phyloP scores from a whole-genome alignment of 2,797 vertebrate species.

The Emys orbicularis region DNA sequence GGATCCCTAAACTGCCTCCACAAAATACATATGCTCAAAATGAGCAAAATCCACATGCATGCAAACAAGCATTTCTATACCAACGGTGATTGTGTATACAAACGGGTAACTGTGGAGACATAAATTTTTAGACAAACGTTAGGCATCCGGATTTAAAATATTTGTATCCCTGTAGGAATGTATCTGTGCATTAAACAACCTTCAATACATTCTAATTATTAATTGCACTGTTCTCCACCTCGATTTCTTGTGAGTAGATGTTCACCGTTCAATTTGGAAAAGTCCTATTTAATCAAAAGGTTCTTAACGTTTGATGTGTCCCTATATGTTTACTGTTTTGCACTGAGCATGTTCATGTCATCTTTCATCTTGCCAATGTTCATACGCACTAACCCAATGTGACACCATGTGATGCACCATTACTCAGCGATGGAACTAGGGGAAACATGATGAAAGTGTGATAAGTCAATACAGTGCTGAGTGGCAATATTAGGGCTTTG shows the following conservation, averaged over 20 bases:
- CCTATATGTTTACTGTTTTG: background rate
- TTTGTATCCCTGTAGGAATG: background rate
- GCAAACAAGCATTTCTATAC: background rate
- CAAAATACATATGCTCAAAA: background rate
- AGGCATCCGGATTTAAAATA: background rate
- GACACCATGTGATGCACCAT: background rate
- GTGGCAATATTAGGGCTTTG: background rate
- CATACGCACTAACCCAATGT: background rate
- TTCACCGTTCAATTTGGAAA: background rate
- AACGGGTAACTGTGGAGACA: background rate
- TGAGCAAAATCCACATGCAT: background rate
- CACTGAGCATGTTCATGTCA: background rate
- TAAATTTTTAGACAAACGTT: background rate
- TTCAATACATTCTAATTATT: background rate
- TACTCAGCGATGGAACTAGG: background rate
- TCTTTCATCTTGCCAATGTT: background rate
- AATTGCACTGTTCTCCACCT: background rate
- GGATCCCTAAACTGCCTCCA: background rate
- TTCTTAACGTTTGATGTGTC: background rate
- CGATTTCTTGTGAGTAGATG: background rate
- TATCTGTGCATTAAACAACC: background rate
- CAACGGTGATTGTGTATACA: background rate
- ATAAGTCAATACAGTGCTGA: conserved; percentile 9
- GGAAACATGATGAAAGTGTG: background rate
- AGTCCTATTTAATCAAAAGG: background rate